Base-by-base conservation (phyloP, 2,888 invertebrate species). In the Leuctra nigra region DNA sequence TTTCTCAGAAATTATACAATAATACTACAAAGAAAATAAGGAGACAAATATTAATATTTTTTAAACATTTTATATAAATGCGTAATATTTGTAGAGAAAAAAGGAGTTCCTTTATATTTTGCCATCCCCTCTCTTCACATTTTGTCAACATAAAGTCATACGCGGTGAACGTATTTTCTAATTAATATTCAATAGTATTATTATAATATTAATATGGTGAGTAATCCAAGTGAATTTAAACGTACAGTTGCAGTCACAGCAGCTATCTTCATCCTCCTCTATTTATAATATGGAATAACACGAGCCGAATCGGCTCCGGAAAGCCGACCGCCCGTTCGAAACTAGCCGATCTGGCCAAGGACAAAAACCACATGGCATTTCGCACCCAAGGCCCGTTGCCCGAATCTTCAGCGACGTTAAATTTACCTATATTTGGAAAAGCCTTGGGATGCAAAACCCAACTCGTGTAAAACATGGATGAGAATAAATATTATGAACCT, bases 21-120 rank as follows among this genome's bases (percentile, higher is more conserved):
- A 61, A 57, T 61, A 57, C 61, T 58, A 60, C 60, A 60, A 60
- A 61, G 55, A 61, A 61, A 59, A 53, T 57, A 59, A 55, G 58
- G 56, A 50, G 55, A 53, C 39, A 57, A 53, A 54, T 53, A 55
- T 55, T 46, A 47, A n/a, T n/a, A n/a, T n/a, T 56, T 39, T 55
- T 50, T 33, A 33, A 50, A 50, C 44, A 53, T 47, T 57, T n/a
- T n/a, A n/a, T n/a, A 54, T 61, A 61, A 61, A 61, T 61, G 61
- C 61, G 59, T 59, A 59, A 61, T 61, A 48, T 57, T 55, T 57
- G 36, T 54, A 54, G 38, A 53, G 41, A 41, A 57, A 58, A 53
- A 55, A 53, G 56, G 56, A 52, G 41, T 57, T 57, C 24, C 7
- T 50, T 41, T 50, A 47, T 33, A 48, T 55, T 57, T 60, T 60